A percentile compares a stretch with the other conserved stretches of the same genome.
These are phyloP conservation scores for Chionoecetes opilio DNA, from an alignment of 1,140 invertebrate species.

Conservation along the genomic window DNA sequence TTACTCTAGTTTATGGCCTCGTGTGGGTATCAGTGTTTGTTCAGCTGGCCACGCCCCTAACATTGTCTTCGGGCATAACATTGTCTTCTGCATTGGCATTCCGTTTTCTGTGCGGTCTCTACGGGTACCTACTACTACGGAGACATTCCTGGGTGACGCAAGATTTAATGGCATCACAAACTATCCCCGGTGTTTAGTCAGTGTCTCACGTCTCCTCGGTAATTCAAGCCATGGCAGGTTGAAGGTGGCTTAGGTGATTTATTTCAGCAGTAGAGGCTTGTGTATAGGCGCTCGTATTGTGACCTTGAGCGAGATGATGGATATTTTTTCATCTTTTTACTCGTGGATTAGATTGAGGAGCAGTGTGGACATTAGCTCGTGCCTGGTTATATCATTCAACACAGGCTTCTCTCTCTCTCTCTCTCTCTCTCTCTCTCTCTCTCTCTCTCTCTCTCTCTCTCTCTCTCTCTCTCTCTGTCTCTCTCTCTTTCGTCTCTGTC, in stretches of 20 bases:
- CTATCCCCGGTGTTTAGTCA: not conserved
- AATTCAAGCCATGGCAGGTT: not conserved
- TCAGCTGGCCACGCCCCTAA: conserved; percentile 5
- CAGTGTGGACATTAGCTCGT: too few species aligned
- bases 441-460: not conserved
- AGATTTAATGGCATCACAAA: not conserved
- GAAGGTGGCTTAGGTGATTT: too few species aligned
- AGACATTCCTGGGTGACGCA: not conserved
- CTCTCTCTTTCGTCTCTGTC: not conserved
- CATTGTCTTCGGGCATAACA: not conserved
- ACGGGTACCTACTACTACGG: not conserved
- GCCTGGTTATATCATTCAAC: too few species aligned
- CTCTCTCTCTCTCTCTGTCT: not conserved
- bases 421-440: not conserved
- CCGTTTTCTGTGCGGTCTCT: not conserved
- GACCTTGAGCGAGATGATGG: too few species aligned
- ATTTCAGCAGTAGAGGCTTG: too few species aligned
- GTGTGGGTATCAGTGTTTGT: not conserved
- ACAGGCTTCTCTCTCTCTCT: too few species aligned
- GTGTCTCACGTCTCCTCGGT: not conserved
- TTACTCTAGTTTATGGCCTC: not conserved
- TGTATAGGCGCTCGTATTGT: too few species aligned
- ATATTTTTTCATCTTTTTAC: too few species aligned
- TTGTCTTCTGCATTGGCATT: not conserved
- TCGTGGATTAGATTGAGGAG: too few species aligned